phyloP scores from a whole-genome alignment of 2,888 invertebrate species.

The Chloroclystis v-ata region DNA sequence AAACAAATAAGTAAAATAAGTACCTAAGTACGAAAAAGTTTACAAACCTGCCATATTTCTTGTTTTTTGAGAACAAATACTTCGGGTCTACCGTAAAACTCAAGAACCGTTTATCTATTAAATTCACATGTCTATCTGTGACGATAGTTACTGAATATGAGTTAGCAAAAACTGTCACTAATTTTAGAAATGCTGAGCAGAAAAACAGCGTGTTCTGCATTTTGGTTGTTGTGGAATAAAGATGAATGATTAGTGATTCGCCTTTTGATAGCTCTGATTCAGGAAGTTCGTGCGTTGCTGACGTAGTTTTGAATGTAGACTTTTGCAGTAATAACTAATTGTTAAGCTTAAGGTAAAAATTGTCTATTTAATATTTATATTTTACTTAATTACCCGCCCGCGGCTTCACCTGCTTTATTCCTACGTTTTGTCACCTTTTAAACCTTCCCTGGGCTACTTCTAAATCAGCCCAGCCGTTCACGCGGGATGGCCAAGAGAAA shows the following conservation, averaged over 20 bases:
- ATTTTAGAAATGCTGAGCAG: constrained; percentile 9
- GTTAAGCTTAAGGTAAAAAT: too few relatives aligned
- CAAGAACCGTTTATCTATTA: constrained; percentile 83
- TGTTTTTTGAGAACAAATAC: constrained; percentile 68
- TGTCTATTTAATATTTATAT: too few relatives aligned
- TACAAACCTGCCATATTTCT: constrained; percentile 50
- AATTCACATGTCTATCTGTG: constrained; percentile 79
- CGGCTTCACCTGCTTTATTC: too few relatives aligned
- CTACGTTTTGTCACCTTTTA: too few relatives aligned
- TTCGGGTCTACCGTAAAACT: constrained; percentile 86
- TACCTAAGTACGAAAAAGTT: too few relatives aligned
- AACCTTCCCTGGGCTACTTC: too few relatives aligned
- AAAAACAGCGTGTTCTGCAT: constrained; percentile 10
- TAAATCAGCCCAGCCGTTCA: too few relatives aligned
- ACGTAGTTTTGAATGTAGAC: constrained; percentile 13
- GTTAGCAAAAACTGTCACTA: constrained; percentile 41
- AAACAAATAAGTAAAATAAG: too few relatives aligned
- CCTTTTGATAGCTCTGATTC: constrained; percentile 35
- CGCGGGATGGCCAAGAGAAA: too few relatives aligned
- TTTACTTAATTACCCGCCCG: too few relatives aligned
- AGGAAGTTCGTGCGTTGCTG: constrained; percentile 35
- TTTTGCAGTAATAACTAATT: too few relatives aligned
- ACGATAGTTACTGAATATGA: constrained; percentile 78
- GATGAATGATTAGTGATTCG: not conserved
- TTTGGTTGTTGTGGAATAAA: constrained; percentile 4